Base-by-base conservation (phyloP, 2,888 invertebrate species). In the Brachylomia viminalis region DNA sequence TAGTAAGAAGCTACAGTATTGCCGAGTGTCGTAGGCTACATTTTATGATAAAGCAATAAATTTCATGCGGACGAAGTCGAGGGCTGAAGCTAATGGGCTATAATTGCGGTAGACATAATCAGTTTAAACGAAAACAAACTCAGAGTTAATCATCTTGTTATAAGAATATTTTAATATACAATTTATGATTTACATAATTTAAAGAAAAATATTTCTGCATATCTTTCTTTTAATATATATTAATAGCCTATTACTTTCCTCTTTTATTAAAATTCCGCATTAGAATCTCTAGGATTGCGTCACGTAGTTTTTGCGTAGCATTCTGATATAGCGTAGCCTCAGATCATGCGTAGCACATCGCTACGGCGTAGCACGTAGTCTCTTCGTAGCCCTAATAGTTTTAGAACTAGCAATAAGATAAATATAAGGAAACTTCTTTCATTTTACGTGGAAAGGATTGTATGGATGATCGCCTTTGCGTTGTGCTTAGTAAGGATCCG, bases 351-450 rank as follows among this genome's bases (percentile, higher is more conserved):
- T 88, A 86, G 86, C 83, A 75, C 67, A 20, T 27, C 64, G 76
- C 86, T 84, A 85, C 85, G 85, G 45, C 80, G 87, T 88, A 86
- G 84, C 85, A 82, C 83, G 87, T 88, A 87, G 84, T 67, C 33
- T 67, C 73, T 67, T 78, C 72, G 79, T 86, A 86, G 80, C 77
- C 7, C 75, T 75, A 85, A 87, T 77, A 80, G 83, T 83, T 86
- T 74, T 30, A 72, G 64, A 86, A 90, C 79, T 82, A 88, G 79
- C 82, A 82, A 87, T 89, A 86, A 86, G 84, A 88, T 86, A 87
- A 86, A n/a, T n/a, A 89, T 80, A 6, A 82, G 73, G 66, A 86
- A 91, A 89, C 86, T 91, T 90, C 87, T 86, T 90, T 89, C 87
- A 89, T 90, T 89, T 90, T 81, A 84, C 73, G 74, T 79, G 78